Evolutionary conservation across 2,797 vertebrate genomes (phyloP).

Genomic region (Helicolenus hilgendorfi): DNA sequence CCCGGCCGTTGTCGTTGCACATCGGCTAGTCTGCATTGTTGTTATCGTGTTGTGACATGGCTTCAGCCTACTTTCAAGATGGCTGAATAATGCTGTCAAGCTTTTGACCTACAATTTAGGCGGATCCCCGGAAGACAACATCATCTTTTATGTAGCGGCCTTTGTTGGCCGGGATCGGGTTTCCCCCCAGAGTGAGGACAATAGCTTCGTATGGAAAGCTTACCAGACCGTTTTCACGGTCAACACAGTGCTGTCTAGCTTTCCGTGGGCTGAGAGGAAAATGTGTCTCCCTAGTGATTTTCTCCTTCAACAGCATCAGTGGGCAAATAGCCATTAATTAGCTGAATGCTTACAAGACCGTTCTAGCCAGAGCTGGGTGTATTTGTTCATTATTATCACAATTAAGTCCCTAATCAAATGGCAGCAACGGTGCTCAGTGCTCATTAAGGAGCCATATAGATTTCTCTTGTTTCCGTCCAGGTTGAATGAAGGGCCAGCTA

Average conservation of each 20-base stretch:
- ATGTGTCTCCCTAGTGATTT: constrained; percentile 66
- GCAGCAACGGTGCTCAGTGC: constrained; percentile 62
- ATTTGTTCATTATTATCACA: constrained; percentile 88
- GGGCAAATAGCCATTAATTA: constrained; percentile 86
- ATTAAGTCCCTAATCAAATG: constrained; percentile 85
- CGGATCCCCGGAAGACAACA: constrained; percentile 26
- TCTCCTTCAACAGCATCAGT: constrained; percentile 72
- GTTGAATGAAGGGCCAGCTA: constrained; percentile 59
- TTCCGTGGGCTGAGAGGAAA: constrained; percentile 38
- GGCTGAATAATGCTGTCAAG: constrained; percentile 66
- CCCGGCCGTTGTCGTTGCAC: constrained; percentile 35
- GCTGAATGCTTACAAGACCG: constrained; percentile 70
- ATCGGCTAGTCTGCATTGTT: constrained; percentile 42
- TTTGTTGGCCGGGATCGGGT: constrained; percentile 26
- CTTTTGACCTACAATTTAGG: constrained; percentile 72
- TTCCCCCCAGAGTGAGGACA: constrained; percentile 2
- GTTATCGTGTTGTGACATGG: constrained; percentile 64
- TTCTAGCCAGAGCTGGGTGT: constrained; percentile 73
- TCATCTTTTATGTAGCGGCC: constrained; percentile 51
- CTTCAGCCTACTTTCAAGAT: constrained; percentile 67
- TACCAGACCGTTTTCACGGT: constrained; percentile 31
- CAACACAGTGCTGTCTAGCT: constrained; percentile 19
- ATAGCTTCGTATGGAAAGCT: constrained; percentile 31
- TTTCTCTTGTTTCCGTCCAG: constrained; percentile 62
- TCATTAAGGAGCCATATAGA: constrained; percentile 80